A percentile compares a stretch with the other conserved stretches of the same genome.
These are phyloP conservation scores for Ceuthmochares aereus DNA, from an alignment of 2,113 vertebrate species.

Conservation along the genomic window DNA sequence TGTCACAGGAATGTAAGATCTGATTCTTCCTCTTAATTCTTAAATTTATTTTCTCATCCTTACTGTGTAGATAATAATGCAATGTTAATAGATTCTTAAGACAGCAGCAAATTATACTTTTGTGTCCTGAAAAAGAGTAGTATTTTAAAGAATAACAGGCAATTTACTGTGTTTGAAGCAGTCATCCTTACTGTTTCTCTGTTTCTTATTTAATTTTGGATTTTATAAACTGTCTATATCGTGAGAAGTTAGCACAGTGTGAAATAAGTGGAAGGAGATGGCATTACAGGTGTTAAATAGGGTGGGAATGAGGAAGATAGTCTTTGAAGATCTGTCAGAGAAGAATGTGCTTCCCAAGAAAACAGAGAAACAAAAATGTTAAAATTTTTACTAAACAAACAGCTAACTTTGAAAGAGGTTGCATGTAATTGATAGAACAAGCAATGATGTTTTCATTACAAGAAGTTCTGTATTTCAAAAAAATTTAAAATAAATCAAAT, in stretches of 20 bases:
- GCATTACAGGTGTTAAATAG: neutral
- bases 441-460: neutral
- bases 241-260: fast-evolving
- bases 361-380: neutral
- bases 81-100: neutral
- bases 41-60: neutral
- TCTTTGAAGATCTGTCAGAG: neutral
- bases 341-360: neutral
- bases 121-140: neutral
- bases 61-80: neutral
- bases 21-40: neutral
- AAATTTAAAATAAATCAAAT: neutral
- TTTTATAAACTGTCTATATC: neutral
- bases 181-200: neutral
- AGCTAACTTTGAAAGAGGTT: neutral
- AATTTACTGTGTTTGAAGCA: neutral
- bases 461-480: neutral
- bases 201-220: neutral
- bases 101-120: neutral
- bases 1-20: neutral
- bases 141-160: neutral
- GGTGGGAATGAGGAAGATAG: neutral
- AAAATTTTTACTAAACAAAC: neutral
- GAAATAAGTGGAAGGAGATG: neutral
- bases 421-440: neutral